These are phyloP conservation scores for Pecten maximus DNA, from an alignment of 2,888 invertebrate genomes.

Conservation along the genomic window DNA sequence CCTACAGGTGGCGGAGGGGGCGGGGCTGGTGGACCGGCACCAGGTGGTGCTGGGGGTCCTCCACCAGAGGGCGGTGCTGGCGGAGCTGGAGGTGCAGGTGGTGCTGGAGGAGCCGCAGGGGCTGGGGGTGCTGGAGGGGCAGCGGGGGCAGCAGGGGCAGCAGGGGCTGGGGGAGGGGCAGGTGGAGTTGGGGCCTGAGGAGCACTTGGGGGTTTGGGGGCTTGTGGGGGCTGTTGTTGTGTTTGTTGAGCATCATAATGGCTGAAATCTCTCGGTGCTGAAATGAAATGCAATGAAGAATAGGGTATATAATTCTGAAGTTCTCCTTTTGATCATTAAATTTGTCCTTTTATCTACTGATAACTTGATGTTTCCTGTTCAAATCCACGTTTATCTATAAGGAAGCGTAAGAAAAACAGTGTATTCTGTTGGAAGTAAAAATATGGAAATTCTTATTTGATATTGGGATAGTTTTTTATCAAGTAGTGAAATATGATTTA, in stretches of 20 bases:
- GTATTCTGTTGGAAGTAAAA: no score
- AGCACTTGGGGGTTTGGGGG: slow-evolving; percentile 79
- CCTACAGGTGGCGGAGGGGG: slow-evolving; percentile 57
- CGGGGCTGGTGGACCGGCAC: slow-evolving; percentile 55
- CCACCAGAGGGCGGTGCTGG: slow-evolving; percentile 85
- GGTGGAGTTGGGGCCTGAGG: slow-evolving; percentile 58
- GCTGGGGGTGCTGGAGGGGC: slow-evolving; percentile 78
- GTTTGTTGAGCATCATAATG: slow-evolving; percentile 38
- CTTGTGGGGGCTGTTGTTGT: slow-evolving; percentile 83
- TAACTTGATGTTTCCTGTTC: no score
- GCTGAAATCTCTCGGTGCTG: slow-evolving; percentile 47
- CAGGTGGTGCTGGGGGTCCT: slow-evolving; percentile 85
- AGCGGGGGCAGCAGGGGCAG: slow-evolving; percentile 62
- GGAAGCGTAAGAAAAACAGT: no score
- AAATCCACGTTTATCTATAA: no score
- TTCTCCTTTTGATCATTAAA: no score
- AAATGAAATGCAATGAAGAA: neutral
- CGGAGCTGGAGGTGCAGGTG: slow-evolving; percentile 83
- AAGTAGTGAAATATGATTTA: neutral
- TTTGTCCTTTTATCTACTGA: no score
- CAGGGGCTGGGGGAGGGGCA: slow-evolving; percentile 60
- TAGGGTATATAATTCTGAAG: neutral
- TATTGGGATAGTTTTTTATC: no score
- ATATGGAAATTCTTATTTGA: no score
- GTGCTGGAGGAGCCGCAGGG: slow-evolving; percentile 80